Percentiles rank a stretch among this genome's conserved stretches.
Conservation (phyloP, 2,797 vertebrate genomes). For the Clarias platycephalus region DNA sequence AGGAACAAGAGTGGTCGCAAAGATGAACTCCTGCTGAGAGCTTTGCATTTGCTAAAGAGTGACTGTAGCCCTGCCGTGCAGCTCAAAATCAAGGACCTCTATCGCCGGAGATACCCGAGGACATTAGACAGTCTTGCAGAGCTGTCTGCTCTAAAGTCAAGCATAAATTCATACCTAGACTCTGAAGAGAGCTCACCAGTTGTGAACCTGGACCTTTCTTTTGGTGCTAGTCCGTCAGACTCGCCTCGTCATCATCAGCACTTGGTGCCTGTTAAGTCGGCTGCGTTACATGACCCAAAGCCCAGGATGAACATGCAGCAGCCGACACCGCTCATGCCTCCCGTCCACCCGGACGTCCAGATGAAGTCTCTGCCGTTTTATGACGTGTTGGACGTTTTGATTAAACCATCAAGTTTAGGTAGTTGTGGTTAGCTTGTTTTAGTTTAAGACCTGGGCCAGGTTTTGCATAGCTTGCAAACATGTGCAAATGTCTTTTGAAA, state of each 20-base stretch:
- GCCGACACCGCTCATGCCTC: conserved; percentile 82
- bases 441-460: not conserved
- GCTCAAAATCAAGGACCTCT: conserved; percentile 83
- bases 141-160: conserved; percentile 71
- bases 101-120: conserved; percentile 77
- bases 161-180: conserved; percentile 60
- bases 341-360: conserved; percentile 96
- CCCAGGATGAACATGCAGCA: conserved; percentile 92
- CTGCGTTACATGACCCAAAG: conserved; percentile 76
- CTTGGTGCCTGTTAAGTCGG: conserved; percentile 70
- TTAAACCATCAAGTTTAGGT: conserved; percentile 97
- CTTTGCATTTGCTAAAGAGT: conserved; percentile 81
- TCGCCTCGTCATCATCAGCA: conserved; percentile 68
- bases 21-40: conserved; percentile 86
- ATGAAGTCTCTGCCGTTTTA: conserved; percentile 94
- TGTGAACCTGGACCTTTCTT: conserved; percentile 70
- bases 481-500: not conserved
- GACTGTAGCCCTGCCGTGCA: conserved; percentile 85
- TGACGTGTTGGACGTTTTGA: conserved; percentile 91
- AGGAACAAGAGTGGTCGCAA: conserved; percentile 86
- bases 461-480: not conserved
- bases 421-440: conserved; percentile 55
- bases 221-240: conserved; percentile 68
- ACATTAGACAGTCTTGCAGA: conserved; percentile 77
- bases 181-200: conserved; percentile 70